phyloP scores from a whole-genome alignment of 1,140 invertebrate genomes.

The Dryas iulia region DNA sequence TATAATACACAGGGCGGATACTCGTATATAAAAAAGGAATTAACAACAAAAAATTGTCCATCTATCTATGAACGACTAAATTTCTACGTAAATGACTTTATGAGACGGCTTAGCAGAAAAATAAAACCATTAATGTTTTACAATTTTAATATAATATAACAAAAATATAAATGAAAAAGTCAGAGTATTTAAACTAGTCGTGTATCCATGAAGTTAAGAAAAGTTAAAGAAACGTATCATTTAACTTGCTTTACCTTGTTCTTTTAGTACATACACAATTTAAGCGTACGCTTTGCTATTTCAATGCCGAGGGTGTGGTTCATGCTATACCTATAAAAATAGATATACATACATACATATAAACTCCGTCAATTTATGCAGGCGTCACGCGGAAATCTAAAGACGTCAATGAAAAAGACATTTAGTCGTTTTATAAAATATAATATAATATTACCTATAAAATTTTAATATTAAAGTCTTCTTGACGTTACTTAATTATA shows the following conservation, averaged over 20 bases:
- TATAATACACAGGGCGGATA: no score
- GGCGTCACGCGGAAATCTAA: slow-evolving; percentile 3
- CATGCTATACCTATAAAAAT: not conserved
- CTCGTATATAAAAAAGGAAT: no score
- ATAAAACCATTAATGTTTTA: no score
- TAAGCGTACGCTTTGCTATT: not conserved
- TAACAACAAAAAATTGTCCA: no score
- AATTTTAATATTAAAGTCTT: not conserved
- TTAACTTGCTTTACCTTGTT: not conserved
- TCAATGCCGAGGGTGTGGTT: slow-evolving; percentile 7
- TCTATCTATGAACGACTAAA: no score
- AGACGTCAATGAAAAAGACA: not conserved
- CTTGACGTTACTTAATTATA: not conserved
- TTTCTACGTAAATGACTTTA: no score
- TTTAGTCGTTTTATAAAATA: not conserved
- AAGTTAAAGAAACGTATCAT: no score
- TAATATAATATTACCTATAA: not conserved
- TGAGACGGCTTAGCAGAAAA: no score
- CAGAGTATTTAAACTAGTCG: no score
- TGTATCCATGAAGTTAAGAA: no score
- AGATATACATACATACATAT: no score
- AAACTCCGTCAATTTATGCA: not conserved
- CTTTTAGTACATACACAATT: not conserved
- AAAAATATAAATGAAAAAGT: not conserved
- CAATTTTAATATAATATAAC: no score